phyloP scores from a whole-genome alignment of 2,888 invertebrate species.

The Epinotia ramella region DNA sequence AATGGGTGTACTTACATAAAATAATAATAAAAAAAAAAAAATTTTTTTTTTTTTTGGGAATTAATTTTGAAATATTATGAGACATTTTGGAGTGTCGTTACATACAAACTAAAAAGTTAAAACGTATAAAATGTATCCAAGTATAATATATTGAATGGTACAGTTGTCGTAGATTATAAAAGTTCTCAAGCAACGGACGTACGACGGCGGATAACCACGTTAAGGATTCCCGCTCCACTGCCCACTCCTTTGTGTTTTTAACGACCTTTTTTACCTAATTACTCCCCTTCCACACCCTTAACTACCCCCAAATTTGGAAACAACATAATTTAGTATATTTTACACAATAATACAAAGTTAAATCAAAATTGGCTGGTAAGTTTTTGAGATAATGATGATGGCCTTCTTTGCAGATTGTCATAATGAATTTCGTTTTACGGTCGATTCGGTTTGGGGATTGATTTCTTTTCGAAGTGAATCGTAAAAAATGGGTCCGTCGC shows the following conservation, averaged over 20 bases:
- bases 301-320: constrained; percentile 17
- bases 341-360: constrained; percentile 3
- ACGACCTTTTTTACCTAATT: constrained; percentile 44
- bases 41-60: no score
- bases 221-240: constrained; percentile 42
- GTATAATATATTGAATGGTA: neutral
- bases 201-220: constrained; percentile 43
- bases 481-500: constrained; percentile 16
- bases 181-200: constrained; percentile 35
- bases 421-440: constrained; percentile 44
- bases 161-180: constrained; percentile 29
- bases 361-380: neutral
- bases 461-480: constrained; percentile 26
- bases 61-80: no score
- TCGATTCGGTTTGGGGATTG: constrained; percentile 36
- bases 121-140: no score
- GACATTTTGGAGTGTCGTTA: no score
- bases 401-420: constrained; percentile 29
- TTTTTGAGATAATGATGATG: constrained; percentile 29
- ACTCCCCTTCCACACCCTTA: neutral
- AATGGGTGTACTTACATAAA: no score
- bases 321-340: neutral
- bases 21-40: no score
- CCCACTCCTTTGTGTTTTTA: constrained; percentile 46
- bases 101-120: no score